Conservation (phyloP, 2,113 vertebrate species). For the Festucalex cinctus region DNA sequence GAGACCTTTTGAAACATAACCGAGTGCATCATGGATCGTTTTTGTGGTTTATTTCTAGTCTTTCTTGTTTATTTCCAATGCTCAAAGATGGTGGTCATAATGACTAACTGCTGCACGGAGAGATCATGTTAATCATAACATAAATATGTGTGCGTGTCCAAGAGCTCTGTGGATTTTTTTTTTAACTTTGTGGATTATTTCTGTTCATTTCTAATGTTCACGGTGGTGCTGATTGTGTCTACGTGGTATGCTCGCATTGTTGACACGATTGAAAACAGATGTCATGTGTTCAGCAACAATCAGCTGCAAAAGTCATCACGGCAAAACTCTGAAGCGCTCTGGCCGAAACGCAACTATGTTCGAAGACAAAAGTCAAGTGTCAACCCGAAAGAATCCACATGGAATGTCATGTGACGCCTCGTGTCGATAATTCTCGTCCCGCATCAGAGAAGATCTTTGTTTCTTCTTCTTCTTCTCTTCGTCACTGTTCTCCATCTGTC, state of each 20-base stretch:
- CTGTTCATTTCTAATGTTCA: background rate
- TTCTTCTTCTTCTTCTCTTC: constrained; percentile 34
- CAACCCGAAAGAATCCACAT: background rate
- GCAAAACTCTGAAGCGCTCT: constrained; percentile 32
- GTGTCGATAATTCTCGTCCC: constrained; percentile 7
- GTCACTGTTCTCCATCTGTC: constrained; percentile 55
- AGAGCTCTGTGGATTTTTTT: background rate
- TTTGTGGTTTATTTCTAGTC: background rate
- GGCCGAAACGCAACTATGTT: constrained; percentile 33
- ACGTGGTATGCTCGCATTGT: background rate
- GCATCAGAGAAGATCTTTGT: constrained; percentile 31
- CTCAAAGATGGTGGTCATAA: too few relatives aligned
- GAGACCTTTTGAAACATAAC: background rate
- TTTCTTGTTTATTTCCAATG: too few relatives aligned
- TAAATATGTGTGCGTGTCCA: background rate
- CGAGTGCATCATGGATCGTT: too few relatives aligned
- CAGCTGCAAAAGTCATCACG: constrained; percentile 39
- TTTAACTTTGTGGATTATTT: background rate
- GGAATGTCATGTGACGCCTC: constrained; percentile 1
- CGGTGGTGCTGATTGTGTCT: background rate
- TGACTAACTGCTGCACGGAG: background rate
- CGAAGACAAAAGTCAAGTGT: constrained; percentile 19
- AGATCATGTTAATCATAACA: background rate
- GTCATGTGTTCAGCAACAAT: constrained; percentile 31
- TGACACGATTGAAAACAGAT: constrained; percentile 7